Evolutionary conservation across 2,797 vertebrate species (phyloP).

Genomic region (Lutjanus campechanus): DNA sequence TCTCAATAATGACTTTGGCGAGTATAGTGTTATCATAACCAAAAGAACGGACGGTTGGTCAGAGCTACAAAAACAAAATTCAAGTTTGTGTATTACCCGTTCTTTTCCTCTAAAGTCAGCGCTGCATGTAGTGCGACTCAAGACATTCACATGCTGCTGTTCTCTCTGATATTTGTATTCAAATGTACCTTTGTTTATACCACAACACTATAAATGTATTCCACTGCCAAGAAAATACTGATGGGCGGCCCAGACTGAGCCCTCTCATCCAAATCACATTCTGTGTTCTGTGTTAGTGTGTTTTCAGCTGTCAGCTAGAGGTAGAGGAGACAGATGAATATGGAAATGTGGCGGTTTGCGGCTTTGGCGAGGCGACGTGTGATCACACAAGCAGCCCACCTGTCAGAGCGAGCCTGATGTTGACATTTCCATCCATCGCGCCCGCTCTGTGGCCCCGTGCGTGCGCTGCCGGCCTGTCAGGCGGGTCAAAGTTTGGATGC

Average conservation of each 20-base stretch:
- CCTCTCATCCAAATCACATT: constrained; percentile 30
- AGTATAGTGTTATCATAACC: background rate
- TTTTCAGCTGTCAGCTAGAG: constrained; percentile 60
- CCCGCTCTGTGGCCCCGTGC: constrained; percentile 17
- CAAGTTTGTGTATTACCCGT: background rate
- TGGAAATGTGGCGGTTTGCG: constrained; percentile 41
- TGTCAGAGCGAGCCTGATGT: constrained; percentile 59
- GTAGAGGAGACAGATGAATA: constrained; percentile 54
- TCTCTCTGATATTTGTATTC: constrained; percentile 1
- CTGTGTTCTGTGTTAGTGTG: constrained; percentile 16
- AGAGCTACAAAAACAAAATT: background rate
- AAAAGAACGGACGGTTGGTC: background rate
- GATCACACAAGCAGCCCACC: constrained; percentile 44
- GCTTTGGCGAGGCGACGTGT: constrained; percentile 8
- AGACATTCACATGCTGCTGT: background rate
- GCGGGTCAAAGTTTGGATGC: constrained; percentile 55
- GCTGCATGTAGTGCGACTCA: background rate
- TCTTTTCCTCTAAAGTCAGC: background rate
- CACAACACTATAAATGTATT: background rate
- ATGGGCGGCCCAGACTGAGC: background rate
- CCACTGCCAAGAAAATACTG: background rate
- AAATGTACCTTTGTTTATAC: constrained; percentile 19
- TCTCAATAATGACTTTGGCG: background rate
- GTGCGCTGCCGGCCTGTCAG: constrained; percentile 47
- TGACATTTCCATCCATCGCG: constrained; percentile 69